Evolutionary conservation across 2,888 invertebrate species (phyloP), one percentile per base, ranked within the genome.

Genomic region (Parascotia fuliginaria): DNA sequence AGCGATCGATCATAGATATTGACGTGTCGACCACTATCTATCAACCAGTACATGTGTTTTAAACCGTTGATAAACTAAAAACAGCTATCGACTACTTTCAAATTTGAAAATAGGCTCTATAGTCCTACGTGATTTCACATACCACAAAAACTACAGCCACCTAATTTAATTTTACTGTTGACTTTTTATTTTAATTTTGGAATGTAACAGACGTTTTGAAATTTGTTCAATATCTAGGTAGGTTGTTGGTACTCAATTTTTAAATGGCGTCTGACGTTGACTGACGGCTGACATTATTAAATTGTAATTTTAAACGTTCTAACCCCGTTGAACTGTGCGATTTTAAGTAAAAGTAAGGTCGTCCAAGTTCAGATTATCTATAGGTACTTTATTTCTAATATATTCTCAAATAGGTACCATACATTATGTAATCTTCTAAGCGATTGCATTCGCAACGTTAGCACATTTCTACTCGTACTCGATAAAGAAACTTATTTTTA

Each of bases 1-100:
- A 53, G 74, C 78, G 83, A 88, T 90, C 89, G 84, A 88, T 89
- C 87, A 87, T 63, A 68, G 69, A 68, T 75, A 76, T 70, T 71
- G 71, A 58, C 16, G 49, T 60, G 69, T 63, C 69, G 46, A 42
- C 59, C 54, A 44, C 55, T 60, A 65, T 55, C 70, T 37, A 33
- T 15, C 28, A 54, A 13, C 52, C 22, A 38, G 38, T 57, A 70
- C 67, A 66, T 70, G 50, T 63, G 63, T 58, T 66, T 13, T 34
- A 19, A 15, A 44, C 37, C 38, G 40, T 4, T 41, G 57, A 70
- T 62, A 55, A 66, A 52, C 65, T 44, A 36, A 46, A 33, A 43
- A 31, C 39, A 62, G 44, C 33, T 48, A 39, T 9, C 33, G n/a
- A 31, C 33, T 36, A 13, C 24, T 38, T 38, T 16, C 12, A 13